Percentiles rank a stretch among this genome's conserved stretches.
Conservation (phyloP, 2,113 vertebrate species). For the Cynopterus brachyotis region DNA sequence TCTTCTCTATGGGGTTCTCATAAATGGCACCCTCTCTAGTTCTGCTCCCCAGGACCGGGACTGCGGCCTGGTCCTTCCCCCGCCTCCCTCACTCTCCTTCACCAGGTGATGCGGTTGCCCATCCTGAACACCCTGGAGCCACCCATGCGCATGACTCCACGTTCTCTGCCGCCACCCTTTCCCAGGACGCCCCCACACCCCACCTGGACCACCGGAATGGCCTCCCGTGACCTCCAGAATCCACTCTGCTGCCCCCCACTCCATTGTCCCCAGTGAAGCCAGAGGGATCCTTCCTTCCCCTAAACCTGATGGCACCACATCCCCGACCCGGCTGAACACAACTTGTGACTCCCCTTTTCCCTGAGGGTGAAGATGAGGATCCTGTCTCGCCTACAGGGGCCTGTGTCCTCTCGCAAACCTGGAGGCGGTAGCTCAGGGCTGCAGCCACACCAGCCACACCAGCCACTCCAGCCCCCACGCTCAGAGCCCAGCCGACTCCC, state of each 20-base stretch:
- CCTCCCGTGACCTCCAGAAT: background rate
- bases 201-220: too few relatives aligned
- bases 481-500: background rate
- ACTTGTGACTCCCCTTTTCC: background rate
- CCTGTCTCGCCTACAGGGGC: background rate
- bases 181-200: too few relatives aligned
- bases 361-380: background rate
- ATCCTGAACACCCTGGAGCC: background rate
- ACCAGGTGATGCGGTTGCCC: rapidly evolving
- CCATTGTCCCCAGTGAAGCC: background rate
- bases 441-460: background rate
- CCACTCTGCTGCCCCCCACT: background rate
- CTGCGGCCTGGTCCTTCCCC: background rate
- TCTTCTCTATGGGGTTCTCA: background rate
- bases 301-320: background rate
- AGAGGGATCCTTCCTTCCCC: background rate
- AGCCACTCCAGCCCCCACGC: too few relatives aligned
- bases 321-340: background rate
- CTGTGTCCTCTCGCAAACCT: rapidly evolving
- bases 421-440: rapidly evolving
- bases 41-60: background rate
- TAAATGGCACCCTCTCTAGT: rapidly evolving
- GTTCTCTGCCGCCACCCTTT: background rate
- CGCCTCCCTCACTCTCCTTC: rapidly evolving
- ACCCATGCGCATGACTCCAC: rapidly evolving